Evolutionary conservation across 1,140 invertebrate genomes (phyloP).

Genomic region (Mamestra configurata): DNA sequence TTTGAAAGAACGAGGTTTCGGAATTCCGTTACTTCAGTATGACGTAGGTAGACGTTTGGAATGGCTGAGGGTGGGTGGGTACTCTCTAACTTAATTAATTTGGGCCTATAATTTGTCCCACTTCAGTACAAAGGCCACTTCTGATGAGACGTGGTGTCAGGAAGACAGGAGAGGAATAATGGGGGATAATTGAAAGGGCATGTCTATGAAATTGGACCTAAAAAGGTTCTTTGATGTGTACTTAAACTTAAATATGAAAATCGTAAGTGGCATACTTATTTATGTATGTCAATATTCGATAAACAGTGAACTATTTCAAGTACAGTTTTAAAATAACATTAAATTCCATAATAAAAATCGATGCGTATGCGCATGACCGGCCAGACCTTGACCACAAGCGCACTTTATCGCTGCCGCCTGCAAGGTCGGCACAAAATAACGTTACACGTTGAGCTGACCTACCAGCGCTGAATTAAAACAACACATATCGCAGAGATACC

Average conservation of each 20-base stretch:
- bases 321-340: background rate
- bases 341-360: conserved; percentile 7
- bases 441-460: background rate
- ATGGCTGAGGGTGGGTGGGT: background rate
- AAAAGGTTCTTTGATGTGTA: background rate
- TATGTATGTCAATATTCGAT: too few species aligned
- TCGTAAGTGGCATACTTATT: too few species aligned
- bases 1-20: too few species aligned
- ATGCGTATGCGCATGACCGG: background rate
- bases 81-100: background rate
- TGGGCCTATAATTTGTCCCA: background rate
- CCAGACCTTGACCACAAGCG: background rate
- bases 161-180: too few species aligned
- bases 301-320: too few species aligned
- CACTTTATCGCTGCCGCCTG: background rate
- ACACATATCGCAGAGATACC: background rate
- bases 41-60: too few species aligned
- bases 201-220: background rate
- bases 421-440: conserved; percentile 1
- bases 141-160: too few species aligned
- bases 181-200: background rate
- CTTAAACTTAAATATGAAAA: too few species aligned
- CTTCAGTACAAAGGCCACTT: background rate
- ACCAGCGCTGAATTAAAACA: background rate
- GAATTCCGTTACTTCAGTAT: background rate